Percentiles rank a stretch among this genome's conserved stretches.
phyloP scores from a whole-genome alignment of 2,113 vertebrate genomes.

The Urocitellus parryii region DNA sequence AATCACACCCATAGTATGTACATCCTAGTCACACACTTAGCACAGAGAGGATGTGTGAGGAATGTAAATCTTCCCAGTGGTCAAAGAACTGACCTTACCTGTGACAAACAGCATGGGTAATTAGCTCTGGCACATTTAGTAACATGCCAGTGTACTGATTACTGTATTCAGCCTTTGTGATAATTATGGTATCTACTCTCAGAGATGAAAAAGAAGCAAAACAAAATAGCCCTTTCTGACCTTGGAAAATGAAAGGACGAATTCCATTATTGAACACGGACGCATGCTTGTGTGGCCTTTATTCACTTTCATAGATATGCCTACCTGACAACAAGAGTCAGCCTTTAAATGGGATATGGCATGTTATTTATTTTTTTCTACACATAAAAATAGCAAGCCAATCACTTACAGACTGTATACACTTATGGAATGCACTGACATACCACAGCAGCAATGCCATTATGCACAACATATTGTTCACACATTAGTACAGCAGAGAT shows the following conservation, averaged over 20 bases:
- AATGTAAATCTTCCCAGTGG: constrained; percentile 54
- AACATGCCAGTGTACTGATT: constrained; percentile 46
- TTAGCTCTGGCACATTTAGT: constrained; percentile 52
- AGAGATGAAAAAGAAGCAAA: constrained; percentile 43
- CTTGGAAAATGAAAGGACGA: constrained; percentile 58
- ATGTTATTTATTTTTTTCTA: constrained; percentile 48
- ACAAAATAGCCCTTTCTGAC: constrained; percentile 59
- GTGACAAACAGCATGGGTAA: constrained; percentile 62
- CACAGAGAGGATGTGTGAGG: constrained; percentile 72
- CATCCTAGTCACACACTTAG: constrained; percentile 69
- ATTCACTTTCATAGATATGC: constrained; percentile 34
- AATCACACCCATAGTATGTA: constrained; percentile 78
- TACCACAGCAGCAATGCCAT: constrained; percentile 21
- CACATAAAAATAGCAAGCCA: constrained; percentile 72
- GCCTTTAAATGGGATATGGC: constrained; percentile 42
- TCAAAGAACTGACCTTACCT: constrained; percentile 82
- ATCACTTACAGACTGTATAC: constrained; percentile 51
- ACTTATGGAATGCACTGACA: constrained; percentile 52
- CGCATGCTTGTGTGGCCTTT: constrained; percentile 36
- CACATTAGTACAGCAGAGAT: constrained; percentile 51
- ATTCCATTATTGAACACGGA: constrained; percentile 44
- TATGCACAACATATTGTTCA: constrained; percentile 49
- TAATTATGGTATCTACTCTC: constrained; percentile 56
- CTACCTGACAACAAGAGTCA: constrained; percentile 30
- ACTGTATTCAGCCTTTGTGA: constrained; percentile 59